Conservation (phyloP, 2,113 vertebrate genomes). For the Malurus melanocephalus region DNA sequence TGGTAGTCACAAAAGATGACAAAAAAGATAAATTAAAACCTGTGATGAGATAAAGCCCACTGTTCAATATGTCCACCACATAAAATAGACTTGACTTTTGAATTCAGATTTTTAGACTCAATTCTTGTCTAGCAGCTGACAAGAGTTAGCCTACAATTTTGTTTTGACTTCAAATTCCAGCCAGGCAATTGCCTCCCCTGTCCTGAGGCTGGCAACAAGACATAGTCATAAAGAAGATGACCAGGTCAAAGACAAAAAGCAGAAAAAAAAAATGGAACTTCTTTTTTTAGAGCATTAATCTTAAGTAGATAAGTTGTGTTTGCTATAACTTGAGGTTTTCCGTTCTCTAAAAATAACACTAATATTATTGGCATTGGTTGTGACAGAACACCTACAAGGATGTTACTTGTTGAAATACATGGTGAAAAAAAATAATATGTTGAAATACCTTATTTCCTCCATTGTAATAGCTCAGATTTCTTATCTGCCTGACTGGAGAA, state of each 20-base stretch:
- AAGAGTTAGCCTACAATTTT: neutral
- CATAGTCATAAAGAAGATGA: neutral
- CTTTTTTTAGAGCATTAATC: neutral
- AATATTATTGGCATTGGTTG: neutral
- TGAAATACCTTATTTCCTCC: neutral
- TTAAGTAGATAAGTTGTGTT: neutral
- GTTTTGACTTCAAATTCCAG: neutral
- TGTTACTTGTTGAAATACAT: neutral
- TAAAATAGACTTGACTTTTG: conserved; percentile 8
- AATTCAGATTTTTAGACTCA: neutral
- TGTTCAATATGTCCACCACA: neutral
- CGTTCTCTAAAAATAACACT: neutral
- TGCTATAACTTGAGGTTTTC: neutral
- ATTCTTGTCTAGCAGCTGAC: neutral
- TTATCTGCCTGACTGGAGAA: neutral
- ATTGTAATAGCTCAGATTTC: neutral
- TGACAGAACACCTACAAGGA: neutral
- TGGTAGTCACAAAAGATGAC: neutral
- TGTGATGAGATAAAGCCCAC: neutral
- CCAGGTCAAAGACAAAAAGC: neutral
- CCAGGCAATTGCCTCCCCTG: neutral
- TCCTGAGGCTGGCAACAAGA: neutral
- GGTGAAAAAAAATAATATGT: neutral
- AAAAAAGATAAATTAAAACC: neutral
- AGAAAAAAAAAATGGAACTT: neutral